Base-by-base conservation (phyloP, 1,140 invertebrate species). In the Tetragonula clypearis region DNA sequence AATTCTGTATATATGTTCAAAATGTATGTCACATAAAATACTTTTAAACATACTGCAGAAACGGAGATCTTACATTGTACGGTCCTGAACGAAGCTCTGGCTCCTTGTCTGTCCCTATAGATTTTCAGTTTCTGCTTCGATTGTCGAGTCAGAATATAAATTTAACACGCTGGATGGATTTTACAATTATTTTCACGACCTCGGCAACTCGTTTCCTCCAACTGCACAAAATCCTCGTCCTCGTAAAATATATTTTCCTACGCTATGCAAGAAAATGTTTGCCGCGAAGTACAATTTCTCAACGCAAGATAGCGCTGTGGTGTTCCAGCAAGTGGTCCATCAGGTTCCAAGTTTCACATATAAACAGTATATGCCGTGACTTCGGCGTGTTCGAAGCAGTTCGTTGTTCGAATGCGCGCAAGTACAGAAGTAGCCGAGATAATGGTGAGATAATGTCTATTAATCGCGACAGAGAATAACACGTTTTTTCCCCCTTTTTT, bases 331-430 rank as follows among this genome's bases (percentile, higher is more conserved):
- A 55, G 73, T 62, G 21, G 82, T 79, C 68, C 55, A 53, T 79
- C 82, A 62, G 26, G 56, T 73, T 26, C 73, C 66, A 79, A 71
- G 77, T 84, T 79, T 79, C 58, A 62, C 6, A 62, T 11, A 55
- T 72, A 79, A 79, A 79, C 77, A 84, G 77, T 84, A 53, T 79
- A 84, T 72, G 41, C 68, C 68, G 66, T 84, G 77, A 71, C 68
- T 41, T 84, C 82, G 66, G 68, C 72, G 76, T 65, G n/a, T 62
- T 79, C 76, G 76, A 72, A 53, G 6, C 68, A 72, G 68, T 84
- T 84, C 12, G 14, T 66, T 79, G 68, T 60, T 65, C 68, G 76
- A 79, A n/a, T 79, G 26, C 82, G 58, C 26, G 68, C 49, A 73
- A 49, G 56, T 79, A 79, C 41, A 49, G 19, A 53, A 65, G 58